Evolutionary conservation across 2,888 invertebrate genomes (phyloP), one percentile per base, ranked within the genome.

Genomic region (Drosophila lutescens): DNA sequence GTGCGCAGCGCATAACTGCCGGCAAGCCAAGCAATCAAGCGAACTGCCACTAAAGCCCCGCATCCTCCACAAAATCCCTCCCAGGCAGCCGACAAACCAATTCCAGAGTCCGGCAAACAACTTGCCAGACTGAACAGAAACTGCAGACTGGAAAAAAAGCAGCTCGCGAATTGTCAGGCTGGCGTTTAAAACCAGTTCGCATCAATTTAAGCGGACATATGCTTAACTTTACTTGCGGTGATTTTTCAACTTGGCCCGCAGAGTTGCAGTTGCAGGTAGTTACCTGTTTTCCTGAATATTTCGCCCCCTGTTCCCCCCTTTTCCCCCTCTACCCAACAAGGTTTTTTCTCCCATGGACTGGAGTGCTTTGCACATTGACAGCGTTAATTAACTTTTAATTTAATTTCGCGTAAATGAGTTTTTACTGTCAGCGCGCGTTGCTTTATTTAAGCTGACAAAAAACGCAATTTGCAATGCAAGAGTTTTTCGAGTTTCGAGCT

Each of bases 371-470:
- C 89, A 84, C 89, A 89, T 88, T 89, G 89, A 85, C 86, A 87
- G 89, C 80, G 89, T 88, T 86, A 89, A 89, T 89, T 87, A 84
- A 89, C 89, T 88, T 88, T 86, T 88, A 88, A 86, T 88, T 88
- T 88, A 88, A 88, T 88, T 86, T 89, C 87, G 78, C 89, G 90
- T 82, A 88, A 88, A 90, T 90, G 87, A 90, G 88, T 90, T 90
- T 85, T 87, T 79, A 88, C 90, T 90, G 89, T 89, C 89, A 88
- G 80, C 90, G 86, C 74, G 77, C 88, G 81, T 67, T 54, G 84
- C 55, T 82, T 83, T 79, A 81, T 71, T 72, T 66, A 76, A 77
- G 74, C 79, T 72, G 76, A 69, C 71, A 77, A 73, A 76, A 76
- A 76, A 62, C 76, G 78, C 56, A 66, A 77, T 77, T 77, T 75